phyloP scores from a whole-genome alignment of 2,888 invertebrate species.

The Agriotes lineatus region DNA sequence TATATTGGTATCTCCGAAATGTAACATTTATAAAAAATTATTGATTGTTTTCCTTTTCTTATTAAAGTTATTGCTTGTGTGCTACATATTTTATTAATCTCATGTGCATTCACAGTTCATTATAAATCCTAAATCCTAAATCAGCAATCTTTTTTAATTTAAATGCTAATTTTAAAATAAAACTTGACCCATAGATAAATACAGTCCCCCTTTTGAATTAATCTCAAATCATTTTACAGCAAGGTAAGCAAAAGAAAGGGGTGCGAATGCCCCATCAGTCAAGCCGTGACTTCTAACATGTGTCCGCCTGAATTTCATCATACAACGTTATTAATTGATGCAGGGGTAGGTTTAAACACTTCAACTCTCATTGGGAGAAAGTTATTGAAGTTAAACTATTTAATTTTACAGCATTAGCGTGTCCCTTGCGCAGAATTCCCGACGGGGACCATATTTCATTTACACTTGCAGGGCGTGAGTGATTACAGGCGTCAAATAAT shows the following conservation, averaged over 20 bases:
- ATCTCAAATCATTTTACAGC: too few species aligned
- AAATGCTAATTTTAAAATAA: not conserved
- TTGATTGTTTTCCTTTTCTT: too few species aligned
- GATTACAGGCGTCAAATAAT: slow-evolving; percentile 65
- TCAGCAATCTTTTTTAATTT: too few species aligned
- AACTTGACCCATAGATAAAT: not conserved
- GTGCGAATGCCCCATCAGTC: not conserved
- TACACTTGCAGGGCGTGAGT: slow-evolving; percentile 52
- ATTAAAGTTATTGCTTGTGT: not conserved
- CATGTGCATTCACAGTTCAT: not conserved
- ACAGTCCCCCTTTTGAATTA: too few species aligned
- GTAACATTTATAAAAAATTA: too few species aligned
- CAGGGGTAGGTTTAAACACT: slow-evolving; percentile 57
- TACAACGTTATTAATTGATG: slow-evolving; percentile 54
- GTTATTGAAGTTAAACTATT: slow-evolving; percentile 64
- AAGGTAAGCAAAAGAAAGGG: not conserved
- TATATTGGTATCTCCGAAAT: too few species aligned
- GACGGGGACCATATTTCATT: slow-evolving; percentile 65
- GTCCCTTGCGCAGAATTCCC: slow-evolving; percentile 57
- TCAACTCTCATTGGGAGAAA: slow-evolving; percentile 48
- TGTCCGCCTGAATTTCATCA: slow-evolving; percentile 54
- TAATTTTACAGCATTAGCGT: slow-evolving; percentile 58
- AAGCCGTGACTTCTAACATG: slow-evolving; percentile 49
- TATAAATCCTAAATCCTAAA: too few species aligned
- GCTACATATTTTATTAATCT: not conserved